These are phyloP conservation scores for Drosophila mimetica DNA, from an alignment of 2,888 invertebrate genomes.

Conservation along the genomic window DNA sequence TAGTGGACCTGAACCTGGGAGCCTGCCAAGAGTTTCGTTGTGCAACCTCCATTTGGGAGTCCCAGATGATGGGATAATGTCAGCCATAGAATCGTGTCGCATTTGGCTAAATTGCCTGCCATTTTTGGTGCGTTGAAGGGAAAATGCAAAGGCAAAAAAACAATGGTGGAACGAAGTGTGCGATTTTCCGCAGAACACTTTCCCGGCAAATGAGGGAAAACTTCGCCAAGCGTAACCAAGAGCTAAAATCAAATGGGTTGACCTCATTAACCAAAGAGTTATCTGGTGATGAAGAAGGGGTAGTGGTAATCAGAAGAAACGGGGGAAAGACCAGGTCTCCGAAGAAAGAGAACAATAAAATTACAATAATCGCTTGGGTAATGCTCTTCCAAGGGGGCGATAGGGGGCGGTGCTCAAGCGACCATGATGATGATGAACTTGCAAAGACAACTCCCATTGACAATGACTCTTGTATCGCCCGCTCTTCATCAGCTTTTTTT, in stretches of 20 bases:
- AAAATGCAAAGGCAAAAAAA: constrained; percentile 2
- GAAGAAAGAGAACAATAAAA: constrained; percentile 68
- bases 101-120: constrained; percentile 42
- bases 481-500: background rate
- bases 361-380: constrained; percentile 75
- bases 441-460: constrained; percentile 52
- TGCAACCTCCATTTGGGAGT: constrained; percentile 36
- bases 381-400: constrained; percentile 30
- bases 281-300: background rate
- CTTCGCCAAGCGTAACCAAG: constrained; percentile 67
- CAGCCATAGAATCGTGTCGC: constrained; percentile 45
- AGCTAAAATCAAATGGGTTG: constrained; percentile 57
- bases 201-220: constrained; percentile 55
- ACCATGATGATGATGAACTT: constrained; percentile 70
- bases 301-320: constrained; percentile 44
- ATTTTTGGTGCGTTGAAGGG: constrained; percentile 38
- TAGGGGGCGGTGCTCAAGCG: constrained; percentile 58
- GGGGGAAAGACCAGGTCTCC: constrained; percentile 5
- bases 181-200: constrained; percentile 61
- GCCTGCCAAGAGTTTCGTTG: constrained; percentile 46
- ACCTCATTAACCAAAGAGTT: constrained; percentile 65
- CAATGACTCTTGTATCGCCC: constrained; percentile 29
- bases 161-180: constrained; percentile 5
- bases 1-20: constrained; percentile 77
- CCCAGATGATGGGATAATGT: constrained; percentile 45